Evolutionary conservation across 1,140 invertebrate species (phyloP).

Genomic region (Lasioglossum albipes): DNA sequence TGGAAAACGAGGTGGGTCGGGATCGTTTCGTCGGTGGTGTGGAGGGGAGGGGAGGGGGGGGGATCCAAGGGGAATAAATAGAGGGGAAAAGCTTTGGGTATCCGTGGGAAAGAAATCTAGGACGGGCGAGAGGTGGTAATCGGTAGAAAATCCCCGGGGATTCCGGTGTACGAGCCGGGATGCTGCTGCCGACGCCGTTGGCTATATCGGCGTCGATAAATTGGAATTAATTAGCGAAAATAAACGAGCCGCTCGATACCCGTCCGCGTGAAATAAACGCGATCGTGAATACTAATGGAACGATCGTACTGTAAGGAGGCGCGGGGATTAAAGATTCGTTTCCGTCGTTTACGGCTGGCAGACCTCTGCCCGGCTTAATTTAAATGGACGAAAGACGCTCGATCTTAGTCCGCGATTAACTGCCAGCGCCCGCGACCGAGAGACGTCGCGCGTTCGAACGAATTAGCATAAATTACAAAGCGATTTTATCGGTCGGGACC

Average conservation of each 20-base stretch:
- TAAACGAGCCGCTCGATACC: constrained; percentile 52
- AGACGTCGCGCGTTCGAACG: background rate
- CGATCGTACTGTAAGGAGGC: constrained; percentile 22
- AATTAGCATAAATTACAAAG: constrained; percentile 15
- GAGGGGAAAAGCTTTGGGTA: constrained; percentile 23
- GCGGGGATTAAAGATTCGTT: constrained; percentile 38
- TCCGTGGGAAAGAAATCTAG: constrained; percentile 40
- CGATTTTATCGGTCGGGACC: background rate
- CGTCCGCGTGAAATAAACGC: constrained; percentile 54
- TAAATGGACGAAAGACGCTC: constrained; percentile 18
- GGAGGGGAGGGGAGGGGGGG: background rate
- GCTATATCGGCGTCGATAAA: constrained; percentile 56
- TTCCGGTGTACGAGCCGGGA: constrained; percentile 41
- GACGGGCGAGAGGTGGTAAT: constrained; percentile 36
- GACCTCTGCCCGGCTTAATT: constrained; percentile 34
- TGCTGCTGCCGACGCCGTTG: background rate
- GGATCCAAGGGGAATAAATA: background rate
- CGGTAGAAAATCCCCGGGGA: constrained; percentile 40
- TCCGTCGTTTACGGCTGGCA: constrained; percentile 17
- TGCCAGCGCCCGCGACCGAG: background rate
- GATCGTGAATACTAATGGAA: constrained; percentile 59
- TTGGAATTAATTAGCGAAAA: constrained; percentile 66
- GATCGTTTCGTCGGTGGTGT: background rate
- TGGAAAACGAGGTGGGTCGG: background rate
- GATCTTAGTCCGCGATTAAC: constrained; percentile 41